Base-by-base conservation (phyloP, 1,140 invertebrate species). In the Himalopsyche phryganea region DNA sequence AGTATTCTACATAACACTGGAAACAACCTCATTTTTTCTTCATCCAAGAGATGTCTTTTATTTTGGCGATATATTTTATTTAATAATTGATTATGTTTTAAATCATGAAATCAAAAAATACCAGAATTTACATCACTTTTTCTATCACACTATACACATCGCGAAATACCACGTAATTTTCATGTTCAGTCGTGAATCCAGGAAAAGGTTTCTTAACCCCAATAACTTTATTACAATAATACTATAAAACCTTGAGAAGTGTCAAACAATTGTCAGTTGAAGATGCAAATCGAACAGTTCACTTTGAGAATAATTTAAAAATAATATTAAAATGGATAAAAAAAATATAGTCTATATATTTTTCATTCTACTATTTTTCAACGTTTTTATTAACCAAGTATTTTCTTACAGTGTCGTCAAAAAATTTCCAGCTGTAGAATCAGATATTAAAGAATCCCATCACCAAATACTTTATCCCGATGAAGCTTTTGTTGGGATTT, bases 401-500 rank as follows among this genome's bases (percentile, higher is more conserved):
- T n/a, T 28, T 28, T 28, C 23, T 3, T 57, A 57, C 14, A 57
- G 54, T 50, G 54, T 57, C 2, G 54, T 57, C 3, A 49, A 50
- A 13, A 33, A 46, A 35, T 49, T 57, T 41, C 54, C 54, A 15
- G 54, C 35, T n/a, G 36, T 13, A 1, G 33, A 38, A 18, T 35
- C 40, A 14, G 47, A 46, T 47, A 5, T 10, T 13, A 33, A 45
- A 45, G 41, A 45, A 2, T 11, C 38, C 19, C 10, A 15, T 17
- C 10, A 44, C 5, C 41, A 35, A 1, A 5, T 14, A 38, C 11
- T 1, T 20, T 11, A 17, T 2, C 58, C 65, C n/a, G 65, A 68
- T 44, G 55, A 69, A 65, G 69, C 68, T 6, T 76, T 75, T 49
- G 59, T 71, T 58, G 73, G 73, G 63, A 76, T 79, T 50, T 80